Percentiles rank a stretch among this genome's conserved stretches.
Conservation (phyloP, 2,797 vertebrate species). For the Sylvia borin region DNA sequence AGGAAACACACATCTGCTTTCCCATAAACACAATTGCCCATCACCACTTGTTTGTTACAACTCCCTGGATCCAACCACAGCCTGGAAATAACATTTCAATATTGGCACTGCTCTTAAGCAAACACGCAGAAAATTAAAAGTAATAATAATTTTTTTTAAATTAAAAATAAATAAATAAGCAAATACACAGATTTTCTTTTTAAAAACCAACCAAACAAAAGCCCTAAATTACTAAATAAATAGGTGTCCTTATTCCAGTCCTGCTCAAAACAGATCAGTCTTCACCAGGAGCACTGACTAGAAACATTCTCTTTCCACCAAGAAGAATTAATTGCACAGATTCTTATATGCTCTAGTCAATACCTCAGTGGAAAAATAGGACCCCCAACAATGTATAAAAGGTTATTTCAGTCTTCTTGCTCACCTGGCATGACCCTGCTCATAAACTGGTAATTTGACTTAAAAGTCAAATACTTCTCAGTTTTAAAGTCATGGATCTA, state of each 20-base stretch:
- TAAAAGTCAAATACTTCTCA: slow-evolving; percentile 37
- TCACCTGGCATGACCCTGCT: slow-evolving; percentile 14
- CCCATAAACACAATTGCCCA: slow-evolving; percentile 66
- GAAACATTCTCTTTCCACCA: not conserved
- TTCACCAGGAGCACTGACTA: not conserved
- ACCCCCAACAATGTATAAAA: not conserved
- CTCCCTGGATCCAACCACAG: slow-evolving; percentile 57
- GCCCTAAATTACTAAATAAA: not conserved
- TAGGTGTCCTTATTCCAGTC: not conserved
- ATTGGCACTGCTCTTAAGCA: slow-evolving; percentile 36
- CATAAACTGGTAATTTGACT: slow-evolving; percentile 13
- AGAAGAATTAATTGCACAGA: not conserved
- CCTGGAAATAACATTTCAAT: slow-evolving; percentile 60
- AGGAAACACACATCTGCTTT: slow-evolving; percentile 49
- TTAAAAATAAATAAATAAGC: too few relatives aligned
- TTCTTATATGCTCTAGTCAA: not conserved
- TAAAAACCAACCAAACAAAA: not conserved
- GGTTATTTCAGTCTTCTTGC: not conserved
- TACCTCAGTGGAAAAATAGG: not conserved
- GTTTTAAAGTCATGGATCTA: slow-evolving; percentile 20
- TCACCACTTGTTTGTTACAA: slow-evolving; percentile 53
- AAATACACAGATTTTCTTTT: too few relatives aligned
- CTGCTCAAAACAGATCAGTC: not conserved
- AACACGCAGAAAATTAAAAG: not conserved
- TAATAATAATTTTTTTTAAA: too few relatives aligned